These are phyloP conservation scores for Psittacula cyanocephala DNA, from an alignment of 2,113 vertebrate species.

Conservation along the genomic window DNA sequence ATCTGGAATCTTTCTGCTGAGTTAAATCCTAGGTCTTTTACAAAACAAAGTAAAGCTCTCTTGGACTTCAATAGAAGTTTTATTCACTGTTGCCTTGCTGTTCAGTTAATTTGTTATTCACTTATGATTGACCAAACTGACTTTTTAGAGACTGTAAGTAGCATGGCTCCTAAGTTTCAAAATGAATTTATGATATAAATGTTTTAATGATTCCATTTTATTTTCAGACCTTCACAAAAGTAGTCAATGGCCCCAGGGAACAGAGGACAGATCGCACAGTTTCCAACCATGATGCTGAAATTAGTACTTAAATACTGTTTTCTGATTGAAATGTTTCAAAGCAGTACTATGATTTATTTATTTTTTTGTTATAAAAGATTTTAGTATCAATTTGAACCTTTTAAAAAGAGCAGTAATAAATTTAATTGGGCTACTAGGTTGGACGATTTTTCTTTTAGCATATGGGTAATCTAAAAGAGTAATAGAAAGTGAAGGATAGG, in stretches of 20 bases:
- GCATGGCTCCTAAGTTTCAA: neutral
- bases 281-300: neutral
- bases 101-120: neutral
- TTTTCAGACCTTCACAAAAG: neutral
- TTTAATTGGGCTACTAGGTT: neutral
- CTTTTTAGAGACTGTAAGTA: neutral
- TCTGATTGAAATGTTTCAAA: neutral
- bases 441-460: neutral
- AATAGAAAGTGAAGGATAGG: neutral
- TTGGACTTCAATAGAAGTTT: neutral
- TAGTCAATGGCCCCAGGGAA: neutral
- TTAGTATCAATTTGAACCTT: neutral
- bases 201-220: neutral
- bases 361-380: neutral
- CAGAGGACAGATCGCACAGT: neutral
- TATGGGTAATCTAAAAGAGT: neutral
- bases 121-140: neutral
- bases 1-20: neutral
- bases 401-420: neutral
- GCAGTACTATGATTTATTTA: fast-evolving
- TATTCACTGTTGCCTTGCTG: neutral
- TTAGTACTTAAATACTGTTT: neutral
- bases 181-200: neutral
- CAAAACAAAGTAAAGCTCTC: neutral
- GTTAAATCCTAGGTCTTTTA: neutral